Evolutionary conservation across 2,113 vertebrate genomes (phyloP), one percentile per base, ranked within the genome.

Genomic region (Glareola pratincola): DNA sequence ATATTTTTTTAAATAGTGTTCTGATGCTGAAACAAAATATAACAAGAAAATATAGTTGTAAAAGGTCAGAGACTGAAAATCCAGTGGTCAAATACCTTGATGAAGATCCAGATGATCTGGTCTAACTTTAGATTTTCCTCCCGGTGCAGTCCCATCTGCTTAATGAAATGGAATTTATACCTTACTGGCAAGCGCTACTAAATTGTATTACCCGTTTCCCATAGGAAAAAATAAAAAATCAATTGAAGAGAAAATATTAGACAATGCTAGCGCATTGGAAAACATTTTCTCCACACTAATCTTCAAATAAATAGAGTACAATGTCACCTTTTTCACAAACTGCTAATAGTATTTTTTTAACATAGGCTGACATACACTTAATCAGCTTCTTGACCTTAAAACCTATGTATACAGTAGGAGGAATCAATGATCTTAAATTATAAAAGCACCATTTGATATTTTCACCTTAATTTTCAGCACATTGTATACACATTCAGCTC

Each of bases 1-100:
- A 8, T 47, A 26, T 34, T 34, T 64, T 79, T 75, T 6, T 7
- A 57, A 85, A 37, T 1, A 22, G 11, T 0, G 0, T 53, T 89
- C 62, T 83, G 39, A 57, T 29, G 48, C 17, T 3, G 3, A 83
- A 75, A 6, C 4, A 22, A 54, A 74, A 20, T 8, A 77, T 27
- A 16, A 48, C 13, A 88, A 68, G 66, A 68, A 69, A 63, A 54
- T 21, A 14, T 2, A 43, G 12, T 12, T 64, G 30, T 9, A 82
- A 76, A 75, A 72, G 17, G n/a, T 75, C 68, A 78, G 27, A 72
- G 43, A 47, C 13, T 47, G 17, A 48, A 60, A 90, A 66, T 19
- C 7, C 51, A 79, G 47, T 41, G 32, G 48, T 59, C 5, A 9
- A 26, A 47, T 2, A 62, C 1, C 18, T 11, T 34, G 16, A 66